These are phyloP conservation scores for Parotocinclus haroldoi DNA, from an alignment of 2,797 vertebrate genomes.

Conservation along the genomic window DNA sequence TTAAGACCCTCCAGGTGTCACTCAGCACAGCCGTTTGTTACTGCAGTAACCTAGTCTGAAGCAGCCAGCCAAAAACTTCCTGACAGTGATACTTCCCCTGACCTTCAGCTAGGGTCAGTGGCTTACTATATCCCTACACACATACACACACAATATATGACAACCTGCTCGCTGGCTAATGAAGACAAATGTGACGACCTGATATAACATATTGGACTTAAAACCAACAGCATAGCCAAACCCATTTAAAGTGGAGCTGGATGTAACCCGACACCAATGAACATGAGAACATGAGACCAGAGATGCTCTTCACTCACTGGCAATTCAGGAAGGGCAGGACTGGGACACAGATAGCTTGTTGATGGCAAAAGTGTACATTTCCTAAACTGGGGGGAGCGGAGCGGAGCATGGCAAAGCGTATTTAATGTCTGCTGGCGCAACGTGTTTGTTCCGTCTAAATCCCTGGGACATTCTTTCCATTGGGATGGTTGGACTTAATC, in stretches of 20 bases:
- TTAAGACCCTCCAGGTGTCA: slow-evolving; percentile 73
- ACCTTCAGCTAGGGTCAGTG: slow-evolving; percentile 69
- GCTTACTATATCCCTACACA: slow-evolving; percentile 16
- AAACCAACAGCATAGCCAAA: no score
- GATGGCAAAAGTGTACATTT: slow-evolving; percentile 48
- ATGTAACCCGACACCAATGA: slow-evolving; percentile 32
- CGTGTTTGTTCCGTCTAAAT: slow-evolving; percentile 62
- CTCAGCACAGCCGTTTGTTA: slow-evolving; percentile 76
- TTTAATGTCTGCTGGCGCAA: slow-evolving; percentile 65
- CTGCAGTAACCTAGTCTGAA: slow-evolving; percentile 72
- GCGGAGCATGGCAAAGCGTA: slow-evolving; percentile 52
- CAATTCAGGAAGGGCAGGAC: slow-evolving; percentile 20
- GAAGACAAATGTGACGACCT: neutral
- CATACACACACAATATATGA: slow-evolving; percentile 10
- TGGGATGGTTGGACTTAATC: slow-evolving; percentile 45
- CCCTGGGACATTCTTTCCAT: slow-evolving; percentile 64
- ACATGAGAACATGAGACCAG: slow-evolving; percentile 37
- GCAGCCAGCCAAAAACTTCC: slow-evolving; percentile 75
- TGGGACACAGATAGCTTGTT: slow-evolving; percentile 46
- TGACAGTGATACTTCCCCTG: slow-evolving; percentile 87
- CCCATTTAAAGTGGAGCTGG: slow-evolving; percentile 18
- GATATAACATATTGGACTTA: neutral
- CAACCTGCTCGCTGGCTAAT: neutral
- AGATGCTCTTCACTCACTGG: slow-evolving; percentile 18
- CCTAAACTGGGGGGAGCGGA: slow-evolving; percentile 31